Conservation (phyloP, 2,113 vertebrate genomes). For the Lynx canadensis region DNA sequence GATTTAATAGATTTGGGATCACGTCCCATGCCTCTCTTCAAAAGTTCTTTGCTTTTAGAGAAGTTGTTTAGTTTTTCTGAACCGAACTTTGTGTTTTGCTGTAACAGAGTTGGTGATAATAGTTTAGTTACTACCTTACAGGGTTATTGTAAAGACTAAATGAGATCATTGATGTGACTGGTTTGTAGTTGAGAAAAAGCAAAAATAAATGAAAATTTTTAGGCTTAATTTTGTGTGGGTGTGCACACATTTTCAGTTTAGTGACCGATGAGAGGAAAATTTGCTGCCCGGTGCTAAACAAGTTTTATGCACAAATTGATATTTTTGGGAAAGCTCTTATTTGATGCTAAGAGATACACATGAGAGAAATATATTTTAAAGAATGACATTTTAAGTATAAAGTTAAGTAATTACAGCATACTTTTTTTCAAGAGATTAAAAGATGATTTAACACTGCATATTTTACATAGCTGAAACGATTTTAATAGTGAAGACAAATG, state of each 20-base stretch:
- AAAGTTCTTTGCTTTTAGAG: neutral
- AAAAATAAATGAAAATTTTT: neutral
- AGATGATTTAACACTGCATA: neutral
- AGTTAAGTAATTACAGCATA: conserved; percentile 15
- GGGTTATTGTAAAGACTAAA: neutral
- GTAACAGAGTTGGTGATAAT: neutral
- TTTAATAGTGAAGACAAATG: neutral
- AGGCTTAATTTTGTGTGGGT: neutral
- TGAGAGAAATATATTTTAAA: neutral
- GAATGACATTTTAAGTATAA: neutral
- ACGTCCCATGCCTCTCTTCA: neutral
- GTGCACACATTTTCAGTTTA: neutral
- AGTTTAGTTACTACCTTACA: neutral
- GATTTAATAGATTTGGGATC: neutral
- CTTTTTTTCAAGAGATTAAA: neutral
- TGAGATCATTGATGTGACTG: neutral
- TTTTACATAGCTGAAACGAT: conserved; percentile 1
- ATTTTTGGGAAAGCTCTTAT: conserved; percentile 16
- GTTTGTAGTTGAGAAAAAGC: neutral
- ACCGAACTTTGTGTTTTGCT: neutral
- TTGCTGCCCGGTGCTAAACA: neutral
- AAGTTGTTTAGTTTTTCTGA: neutral
- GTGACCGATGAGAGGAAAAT: neutral
- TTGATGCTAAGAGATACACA: neutral
- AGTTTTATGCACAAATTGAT: neutral